Evolutionary conservation across 2,113 vertebrate genomes (phyloP).

Genomic region (Hydrochoerus hydrochaeris): DNA sequence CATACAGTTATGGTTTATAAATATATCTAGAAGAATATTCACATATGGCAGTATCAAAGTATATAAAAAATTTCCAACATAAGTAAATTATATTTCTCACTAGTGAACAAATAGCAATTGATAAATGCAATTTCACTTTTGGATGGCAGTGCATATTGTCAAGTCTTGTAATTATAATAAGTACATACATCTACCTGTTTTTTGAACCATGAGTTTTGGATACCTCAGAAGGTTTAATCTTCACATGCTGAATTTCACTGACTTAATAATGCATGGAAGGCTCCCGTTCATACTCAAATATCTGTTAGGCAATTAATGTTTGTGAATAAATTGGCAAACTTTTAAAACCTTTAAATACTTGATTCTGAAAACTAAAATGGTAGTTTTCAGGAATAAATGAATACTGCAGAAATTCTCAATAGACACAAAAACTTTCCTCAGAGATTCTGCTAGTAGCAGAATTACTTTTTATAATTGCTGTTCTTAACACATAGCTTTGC

Average conservation of each 20-base stretch:
- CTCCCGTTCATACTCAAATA: neutral
- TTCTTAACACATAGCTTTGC: neutral
- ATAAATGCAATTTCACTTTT: conserved; percentile 49
- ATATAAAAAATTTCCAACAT: conserved; percentile 80
- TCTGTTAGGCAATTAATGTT: neutral
- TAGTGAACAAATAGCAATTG: conserved; percentile 67
- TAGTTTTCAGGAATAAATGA: conserved; percentile 11
- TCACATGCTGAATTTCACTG: conserved; percentile 44
- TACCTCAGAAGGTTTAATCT: conserved; percentile 75
- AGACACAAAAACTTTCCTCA: neutral
- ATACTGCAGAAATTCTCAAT: neutral
- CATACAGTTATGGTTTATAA: conserved; percentile 67
- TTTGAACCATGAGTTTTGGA: conserved; percentile 75
- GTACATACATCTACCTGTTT: conserved; percentile 65
- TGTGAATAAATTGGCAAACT: neutral
- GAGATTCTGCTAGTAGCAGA: neutral
- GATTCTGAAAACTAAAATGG: conserved; percentile 36
- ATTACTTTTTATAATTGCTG: conserved; percentile 11
- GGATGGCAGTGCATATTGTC: conserved; percentile 70
- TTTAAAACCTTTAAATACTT: conserved; percentile 24
- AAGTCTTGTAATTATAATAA: conserved; percentile 84
- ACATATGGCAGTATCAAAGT: conserved; percentile 71
- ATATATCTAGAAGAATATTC: conserved; percentile 56
- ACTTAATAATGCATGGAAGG: neutral
- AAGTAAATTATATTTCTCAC: conserved; percentile 75